phyloP scores from a whole-genome alignment of 2,888 invertebrate genomes.

The Dendrolimus pini region DNA sequence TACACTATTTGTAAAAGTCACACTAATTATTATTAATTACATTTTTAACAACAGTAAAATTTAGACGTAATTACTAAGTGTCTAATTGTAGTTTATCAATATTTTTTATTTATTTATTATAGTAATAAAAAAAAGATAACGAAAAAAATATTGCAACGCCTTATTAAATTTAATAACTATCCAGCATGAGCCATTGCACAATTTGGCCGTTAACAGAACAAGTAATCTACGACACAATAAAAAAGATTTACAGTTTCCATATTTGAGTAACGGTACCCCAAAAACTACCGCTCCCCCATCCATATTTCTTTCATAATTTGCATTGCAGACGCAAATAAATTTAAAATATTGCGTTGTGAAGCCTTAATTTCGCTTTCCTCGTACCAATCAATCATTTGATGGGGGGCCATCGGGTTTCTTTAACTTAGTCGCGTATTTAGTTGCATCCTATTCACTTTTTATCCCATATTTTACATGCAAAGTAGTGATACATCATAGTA shows the following conservation, averaged over 20 bases:
- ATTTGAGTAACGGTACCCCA: conserved; percentile 2
- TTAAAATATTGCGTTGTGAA: conserved; percentile 64
- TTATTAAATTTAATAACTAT: not conserved
- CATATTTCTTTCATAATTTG: conserved; percentile 68
- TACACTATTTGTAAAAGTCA: no score
- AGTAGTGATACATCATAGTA: no score
- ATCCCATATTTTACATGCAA: no score
- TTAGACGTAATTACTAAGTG: no score
- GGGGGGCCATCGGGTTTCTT: conserved; percentile 17
- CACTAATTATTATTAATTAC: no score
- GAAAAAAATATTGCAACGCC: no score
- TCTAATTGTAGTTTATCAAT: no score
- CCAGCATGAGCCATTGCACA: not conserved
- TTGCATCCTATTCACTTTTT: not conserved
- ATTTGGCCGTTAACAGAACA: not conserved
- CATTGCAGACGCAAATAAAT: conserved; percentile 72
- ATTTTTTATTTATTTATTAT: no score
- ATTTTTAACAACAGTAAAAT: no score
- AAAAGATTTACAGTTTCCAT: conserved; percentile 5
- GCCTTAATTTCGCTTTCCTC: conserved; percentile 60
- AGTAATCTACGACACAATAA: not conserved
- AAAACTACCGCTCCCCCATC: conserved; percentile 35
- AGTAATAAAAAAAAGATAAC: no score
- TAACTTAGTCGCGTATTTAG: not conserved
- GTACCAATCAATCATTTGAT: conserved; percentile 48